phyloP scores from a whole-genome alignment of 2,888 invertebrate species.

The Brachycybe producta region DNA sequence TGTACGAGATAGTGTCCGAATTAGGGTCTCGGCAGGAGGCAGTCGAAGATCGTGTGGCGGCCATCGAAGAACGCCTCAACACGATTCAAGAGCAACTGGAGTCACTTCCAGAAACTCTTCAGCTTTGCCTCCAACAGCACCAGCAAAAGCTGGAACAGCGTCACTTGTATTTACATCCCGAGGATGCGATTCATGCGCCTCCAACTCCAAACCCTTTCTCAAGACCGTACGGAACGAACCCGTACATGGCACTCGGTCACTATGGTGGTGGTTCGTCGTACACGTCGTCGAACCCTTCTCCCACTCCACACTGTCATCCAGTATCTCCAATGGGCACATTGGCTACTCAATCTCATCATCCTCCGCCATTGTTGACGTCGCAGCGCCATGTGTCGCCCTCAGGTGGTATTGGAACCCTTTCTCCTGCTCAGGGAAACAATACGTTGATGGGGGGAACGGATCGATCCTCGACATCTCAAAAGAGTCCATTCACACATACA shows the following conservation, averaged over 20 bases:
- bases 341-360: too few species aligned
- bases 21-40: slow-evolving; percentile 89
- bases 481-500: slow-evolving; percentile 8
- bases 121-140: slow-evolving; percentile 40
- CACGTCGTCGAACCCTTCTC: not conserved
- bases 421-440: too few species aligned
- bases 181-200: slow-evolving; percentile 31
- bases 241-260: not conserved
- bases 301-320: too few species aligned
- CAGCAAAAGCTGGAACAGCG: slow-evolving; percentile 63
- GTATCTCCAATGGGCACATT: too few species aligned
- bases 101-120: slow-evolving; percentile 63
- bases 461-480: too few species aligned
- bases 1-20: slow-evolving; percentile 95
- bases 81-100: slow-evolving; percentile 77
- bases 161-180: slow-evolving; percentile 74
- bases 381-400: too few species aligned
- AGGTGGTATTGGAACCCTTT: too few species aligned
- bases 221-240: not conserved
- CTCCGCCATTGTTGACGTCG: too few species aligned
- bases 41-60: slow-evolving; percentile 81
- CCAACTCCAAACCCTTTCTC: too few species aligned
- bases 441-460: too few species aligned
- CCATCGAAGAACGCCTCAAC: slow-evolving; percentile 82
- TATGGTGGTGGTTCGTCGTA: not conserved